Base-by-base conservation (phyloP, 2,888 invertebrate genomes). In the Acronicta leporina region DNA sequence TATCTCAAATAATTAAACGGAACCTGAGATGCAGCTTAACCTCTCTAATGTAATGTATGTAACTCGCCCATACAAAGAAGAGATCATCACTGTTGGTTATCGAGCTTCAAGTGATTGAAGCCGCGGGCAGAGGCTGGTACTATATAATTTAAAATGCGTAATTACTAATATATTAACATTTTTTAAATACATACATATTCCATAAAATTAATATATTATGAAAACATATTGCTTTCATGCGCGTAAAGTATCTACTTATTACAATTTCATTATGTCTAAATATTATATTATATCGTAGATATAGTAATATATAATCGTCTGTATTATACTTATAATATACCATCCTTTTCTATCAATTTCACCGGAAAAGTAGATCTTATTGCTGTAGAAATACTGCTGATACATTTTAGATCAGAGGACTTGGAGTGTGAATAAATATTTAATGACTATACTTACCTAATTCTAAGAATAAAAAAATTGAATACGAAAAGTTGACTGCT, bases 281-380 rank as follows among this genome's bases (percentile, higher is more conserved):
- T 30, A n/a, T n/a, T n/a, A 40, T 46, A 30, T 20, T 20, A 20
- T 20, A 20, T 20, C 2, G 20, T 20, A 20, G 20, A 62, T 46
- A 25, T 38, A 60, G 9, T 33, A 44, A 7, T 38, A 4, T 42
- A 38, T 10, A 27, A 20, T 4, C 20, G 4, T 42, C 1, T 27
- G 15, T 27, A 27, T 27, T 7, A 20, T 20, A 20, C 20, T 16
- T 41, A 45, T 44, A 54, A 44, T 48, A 48, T 49, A 35, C 15
- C 63, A 75, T 79, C 79, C 76, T 75, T 75, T 75, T 78, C 79
- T 75, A 79, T 61, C 55, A 63, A 68, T 11, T 11, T 51, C 16
- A 49, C 25, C 46, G 44, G 58, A 55, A 49, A 33, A 47, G 43
- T n/a, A 57, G 11, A 54, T 51, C 42, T 20, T 51, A 16, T 10